Evolutionary conservation across 2,797 vertebrate genomes (phyloP).

Genomic region (Rhinoraja longicauda): DNA sequence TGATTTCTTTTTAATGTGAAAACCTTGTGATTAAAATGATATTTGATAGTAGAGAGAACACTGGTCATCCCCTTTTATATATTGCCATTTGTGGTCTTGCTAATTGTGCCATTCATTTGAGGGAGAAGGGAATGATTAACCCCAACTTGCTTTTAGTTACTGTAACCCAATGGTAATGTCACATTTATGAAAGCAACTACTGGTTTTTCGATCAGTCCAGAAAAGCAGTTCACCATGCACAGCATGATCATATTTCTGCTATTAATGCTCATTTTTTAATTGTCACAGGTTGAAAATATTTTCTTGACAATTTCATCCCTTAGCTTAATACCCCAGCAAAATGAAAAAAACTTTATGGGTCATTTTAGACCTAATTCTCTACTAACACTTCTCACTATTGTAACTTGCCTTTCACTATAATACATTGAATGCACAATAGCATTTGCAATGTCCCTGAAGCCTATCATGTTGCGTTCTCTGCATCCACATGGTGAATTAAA

Average conservation of each 20-base stretch:
- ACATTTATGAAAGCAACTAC: neutral
- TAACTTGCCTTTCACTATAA: neutral
- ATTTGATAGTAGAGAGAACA: conserved; percentile 25
- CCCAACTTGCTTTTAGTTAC: neutral
- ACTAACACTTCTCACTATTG: neutral
- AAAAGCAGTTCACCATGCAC: neutral
- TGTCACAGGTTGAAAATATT: neutral
- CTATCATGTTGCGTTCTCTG: conserved; percentile 8
- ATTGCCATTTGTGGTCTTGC: conserved; percentile 10
- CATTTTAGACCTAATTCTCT: neutral
- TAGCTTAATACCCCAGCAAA: neutral
- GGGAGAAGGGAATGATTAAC: neutral
- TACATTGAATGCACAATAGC: neutral
- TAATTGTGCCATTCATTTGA: neutral
- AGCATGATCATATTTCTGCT: neutral
- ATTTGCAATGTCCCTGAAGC: neutral
- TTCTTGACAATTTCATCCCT: neutral
- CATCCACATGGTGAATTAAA: neutral
- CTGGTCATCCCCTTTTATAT: conserved; percentile 1
- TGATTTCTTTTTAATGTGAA: conserved; percentile 16
- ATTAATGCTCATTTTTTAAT: neutral
- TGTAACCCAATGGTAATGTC: neutral
- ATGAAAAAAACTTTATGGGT: neutral
- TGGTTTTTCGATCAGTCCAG: neutral
- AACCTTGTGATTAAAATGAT: conserved; percentile 13